phyloP scores from a whole-genome alignment of 2,113 vertebrate species.

The Porphyrio hochstetteri region DNA sequence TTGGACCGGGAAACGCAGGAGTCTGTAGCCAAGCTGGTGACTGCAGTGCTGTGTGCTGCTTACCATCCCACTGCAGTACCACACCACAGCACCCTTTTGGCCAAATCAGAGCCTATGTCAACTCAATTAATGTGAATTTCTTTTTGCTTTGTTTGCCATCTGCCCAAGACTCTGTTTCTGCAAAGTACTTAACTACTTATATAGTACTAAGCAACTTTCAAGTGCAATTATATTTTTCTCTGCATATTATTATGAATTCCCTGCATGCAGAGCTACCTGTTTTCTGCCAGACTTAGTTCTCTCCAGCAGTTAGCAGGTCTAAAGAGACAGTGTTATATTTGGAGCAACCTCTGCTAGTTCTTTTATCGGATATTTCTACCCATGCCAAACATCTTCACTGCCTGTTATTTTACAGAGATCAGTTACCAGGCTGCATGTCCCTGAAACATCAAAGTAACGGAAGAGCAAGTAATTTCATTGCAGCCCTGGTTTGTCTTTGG shows the following conservation, averaged over 20 bases:
- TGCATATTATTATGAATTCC: background rate
- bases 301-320: background rate
- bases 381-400: background rate
- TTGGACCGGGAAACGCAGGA: background rate
- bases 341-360: background rate
- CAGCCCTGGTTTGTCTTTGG: background rate
- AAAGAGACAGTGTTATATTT: background rate
- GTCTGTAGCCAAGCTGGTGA: background rate
- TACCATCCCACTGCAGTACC: accelerated
- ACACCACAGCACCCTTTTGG: background rate
- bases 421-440: background rate
- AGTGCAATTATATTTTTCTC: background rate
- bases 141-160: background rate
- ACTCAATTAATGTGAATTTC: background rate
- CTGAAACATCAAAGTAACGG: background rate
- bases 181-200: background rate
- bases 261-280: background rate
- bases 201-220: background rate
- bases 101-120: background rate
- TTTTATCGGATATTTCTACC: background rate
- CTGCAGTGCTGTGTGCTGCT: background rate
- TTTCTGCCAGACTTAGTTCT: background rate
- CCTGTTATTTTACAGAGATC: background rate
- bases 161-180: background rate
- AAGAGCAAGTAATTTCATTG: background rate